Conservation (phyloP, 2,113 vertebrate species). For the Reinhardtius hippoglossoides region DNA sequence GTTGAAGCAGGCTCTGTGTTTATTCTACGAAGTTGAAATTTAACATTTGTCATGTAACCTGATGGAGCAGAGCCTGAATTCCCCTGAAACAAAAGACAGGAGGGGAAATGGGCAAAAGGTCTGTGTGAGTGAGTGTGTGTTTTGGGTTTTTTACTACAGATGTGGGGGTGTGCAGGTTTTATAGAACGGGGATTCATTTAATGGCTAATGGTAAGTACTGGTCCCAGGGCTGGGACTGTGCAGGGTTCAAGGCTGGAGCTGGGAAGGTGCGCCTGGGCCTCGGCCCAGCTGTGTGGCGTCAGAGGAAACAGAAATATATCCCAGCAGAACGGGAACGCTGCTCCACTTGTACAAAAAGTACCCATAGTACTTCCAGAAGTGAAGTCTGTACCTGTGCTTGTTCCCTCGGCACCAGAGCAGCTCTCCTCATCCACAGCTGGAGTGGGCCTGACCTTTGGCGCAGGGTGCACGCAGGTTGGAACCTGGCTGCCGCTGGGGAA, state of each 20-base stretch:
- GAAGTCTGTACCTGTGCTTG: slow-evolving; percentile 49
- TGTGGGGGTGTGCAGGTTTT: slow-evolving; percentile 75
- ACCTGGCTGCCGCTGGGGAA: slow-evolving; percentile 77
- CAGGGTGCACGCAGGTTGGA: slow-evolving; percentile 71
- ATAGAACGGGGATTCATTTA: slow-evolving; percentile 79
- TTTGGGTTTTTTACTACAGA: slow-evolving; percentile 70
- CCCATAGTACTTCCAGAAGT: neutral
- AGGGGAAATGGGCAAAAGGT: slow-evolving; percentile 36
- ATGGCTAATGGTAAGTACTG: slow-evolving; percentile 77
- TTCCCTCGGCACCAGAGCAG: slow-evolving; percentile 12
- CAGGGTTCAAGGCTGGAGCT: slow-evolving; percentile 67
- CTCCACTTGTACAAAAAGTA: neutral
- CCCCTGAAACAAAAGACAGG: slow-evolving; percentile 67
- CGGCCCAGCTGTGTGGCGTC: slow-evolving; percentile 69
- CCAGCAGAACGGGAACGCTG: slow-evolving; percentile 38
- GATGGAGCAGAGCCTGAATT: slow-evolving; percentile 68
- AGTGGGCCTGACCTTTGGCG: slow-evolving; percentile 61
- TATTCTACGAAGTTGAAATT: slow-evolving; percentile 68
- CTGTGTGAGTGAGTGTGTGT: slow-evolving; percentile 25
- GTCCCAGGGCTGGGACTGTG: slow-evolving; percentile 68
- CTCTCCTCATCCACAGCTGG: slow-evolving; percentile 20
- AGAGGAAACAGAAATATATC: slow-evolving; percentile 70
- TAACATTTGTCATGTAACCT: slow-evolving; percentile 80
- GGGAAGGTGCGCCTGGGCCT: slow-evolving; percentile 70
- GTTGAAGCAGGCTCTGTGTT: slow-evolving; percentile 73